Percentiles rank a stretch among this genome's conserved stretches.
phyloP scores from a whole-genome alignment of 1,140 invertebrate species.

The Ganaspis sp. region DNA sequence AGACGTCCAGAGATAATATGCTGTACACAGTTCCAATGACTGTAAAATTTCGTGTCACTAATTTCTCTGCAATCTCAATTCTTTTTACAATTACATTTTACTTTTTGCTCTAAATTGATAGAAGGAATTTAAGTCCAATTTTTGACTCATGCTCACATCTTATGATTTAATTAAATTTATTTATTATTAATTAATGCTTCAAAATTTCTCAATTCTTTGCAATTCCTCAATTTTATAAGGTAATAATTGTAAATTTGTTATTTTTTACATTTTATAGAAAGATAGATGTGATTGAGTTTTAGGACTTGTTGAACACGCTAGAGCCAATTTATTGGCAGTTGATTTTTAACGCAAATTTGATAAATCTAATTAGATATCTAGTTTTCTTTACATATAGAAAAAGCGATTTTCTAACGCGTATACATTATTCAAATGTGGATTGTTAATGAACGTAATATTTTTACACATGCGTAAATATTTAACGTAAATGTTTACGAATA shows the following conservation, averaged over 20 bases:
- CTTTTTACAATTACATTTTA: neutral
- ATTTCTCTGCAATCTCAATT: neutral
- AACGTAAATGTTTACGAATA: too few species aligned
- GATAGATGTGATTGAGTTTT: slow-evolving; percentile 1
- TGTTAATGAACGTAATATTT: too few species aligned
- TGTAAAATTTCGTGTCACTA: neutral
- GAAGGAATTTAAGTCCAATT: neutral
- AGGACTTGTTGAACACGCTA: neutral
- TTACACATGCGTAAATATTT: too few species aligned
- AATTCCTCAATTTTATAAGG: neutral
- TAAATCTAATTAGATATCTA: neutral
- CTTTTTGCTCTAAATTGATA: neutral
- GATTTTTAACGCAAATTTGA: neutral
- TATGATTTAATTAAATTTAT: too few species aligned
- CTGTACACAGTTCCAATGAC: neutral
- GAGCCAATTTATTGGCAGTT: neutral
- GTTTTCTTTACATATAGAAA: neutral
- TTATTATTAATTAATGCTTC: too few species aligned
- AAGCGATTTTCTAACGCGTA: neutral
- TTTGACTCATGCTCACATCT: neutral
- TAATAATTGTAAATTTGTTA: neutral
- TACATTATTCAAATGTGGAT: neutral
- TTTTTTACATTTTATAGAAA: neutral
- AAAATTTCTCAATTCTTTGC: neutral
- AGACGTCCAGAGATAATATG: neutral